These are phyloP conservation scores for Micrasema longulum DNA, from an alignment of 1,140 invertebrate species.

Conservation along the genomic window DNA sequence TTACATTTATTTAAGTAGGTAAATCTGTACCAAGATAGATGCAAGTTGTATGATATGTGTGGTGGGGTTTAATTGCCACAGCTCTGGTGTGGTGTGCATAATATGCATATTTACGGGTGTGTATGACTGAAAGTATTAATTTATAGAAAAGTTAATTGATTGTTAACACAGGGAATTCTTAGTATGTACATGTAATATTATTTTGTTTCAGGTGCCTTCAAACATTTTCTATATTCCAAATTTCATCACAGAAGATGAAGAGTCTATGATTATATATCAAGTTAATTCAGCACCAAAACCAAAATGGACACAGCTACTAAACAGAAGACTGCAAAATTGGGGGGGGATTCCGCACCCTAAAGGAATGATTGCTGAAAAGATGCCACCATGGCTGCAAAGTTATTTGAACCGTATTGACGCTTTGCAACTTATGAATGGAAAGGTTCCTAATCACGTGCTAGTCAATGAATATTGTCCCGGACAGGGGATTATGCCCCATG, in stretches of 20 bases:
- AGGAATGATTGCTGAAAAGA: constrained; percentile 93
- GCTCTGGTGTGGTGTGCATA: too few species aligned
- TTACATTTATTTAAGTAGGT: too few species aligned
- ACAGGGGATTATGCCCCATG: constrained; percentile 96
- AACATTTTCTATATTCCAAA: constrained; percentile 90
- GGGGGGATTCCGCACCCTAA: constrained; percentile 93
- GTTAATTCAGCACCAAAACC: constrained; percentile 89
- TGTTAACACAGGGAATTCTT: too few species aligned
- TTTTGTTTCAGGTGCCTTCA: constrained; percentile 76
- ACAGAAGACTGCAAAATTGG: constrained; percentile 95
- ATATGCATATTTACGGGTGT: too few species aligned
- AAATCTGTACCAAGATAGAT: too few species aligned
- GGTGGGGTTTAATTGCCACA: too few species aligned
- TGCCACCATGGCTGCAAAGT: constrained; percentile 86
- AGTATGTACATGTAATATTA: too few species aligned
- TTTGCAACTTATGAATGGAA: constrained; percentile 80
- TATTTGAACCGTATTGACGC: constrained; percentile 81
- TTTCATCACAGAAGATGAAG: constrained; percentile 88
- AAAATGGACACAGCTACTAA: constrained; percentile 94
- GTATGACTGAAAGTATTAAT: too few species aligned
- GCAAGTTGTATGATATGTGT: too few species aligned
- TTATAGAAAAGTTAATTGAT: too few species aligned
- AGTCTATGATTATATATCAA: constrained; percentile 76
- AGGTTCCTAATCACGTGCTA: constrained; percentile 93
- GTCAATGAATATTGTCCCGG: constrained; percentile 96